phyloP scores from a whole-genome alignment of 2,113 vertebrate species.

The Suricata suricatta region DNA sequence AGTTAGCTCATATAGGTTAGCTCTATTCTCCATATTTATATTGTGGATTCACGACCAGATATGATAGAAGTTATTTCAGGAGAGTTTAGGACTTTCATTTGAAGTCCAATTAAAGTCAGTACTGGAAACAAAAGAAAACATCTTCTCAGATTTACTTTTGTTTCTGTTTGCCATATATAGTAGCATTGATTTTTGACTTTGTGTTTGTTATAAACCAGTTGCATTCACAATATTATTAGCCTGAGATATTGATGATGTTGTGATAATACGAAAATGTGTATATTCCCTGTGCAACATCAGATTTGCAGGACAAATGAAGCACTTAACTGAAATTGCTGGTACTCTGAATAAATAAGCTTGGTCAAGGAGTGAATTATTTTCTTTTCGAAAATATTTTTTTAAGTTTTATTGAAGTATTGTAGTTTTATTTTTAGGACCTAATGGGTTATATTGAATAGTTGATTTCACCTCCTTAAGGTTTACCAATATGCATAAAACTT shows the following conservation, averaged over 20 bases:
- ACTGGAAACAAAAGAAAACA: slow-evolving; percentile 59
- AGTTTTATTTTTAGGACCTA: slow-evolving; percentile 72
- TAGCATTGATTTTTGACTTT: slow-evolving; percentile 58
- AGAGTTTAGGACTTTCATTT: slow-evolving; percentile 45
- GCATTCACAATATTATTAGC: slow-evolving; percentile 70
- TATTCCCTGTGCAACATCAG: slow-evolving; percentile 66
- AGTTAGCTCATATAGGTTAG: slow-evolving; percentile 65
- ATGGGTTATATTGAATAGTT: slow-evolving; percentile 64
- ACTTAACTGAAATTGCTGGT: slow-evolving; percentile 75
- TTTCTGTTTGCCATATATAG: slow-evolving; percentile 69
- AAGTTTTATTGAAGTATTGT: slow-evolving; percentile 70
- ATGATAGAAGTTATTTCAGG: slow-evolving; percentile 38
- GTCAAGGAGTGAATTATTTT: slow-evolving; percentile 75
- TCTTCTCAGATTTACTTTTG: slow-evolving; percentile 46
- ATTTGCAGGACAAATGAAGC: slow-evolving; percentile 71
- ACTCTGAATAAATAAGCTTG: slow-evolving; percentile 79
- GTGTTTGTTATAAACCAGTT: slow-evolving; percentile 64
- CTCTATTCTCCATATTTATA: slow-evolving; percentile 73
- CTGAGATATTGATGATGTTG: slow-evolving; percentile 67
- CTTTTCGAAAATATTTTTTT: slow-evolving; percentile 72
- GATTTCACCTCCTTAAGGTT: slow-evolving; percentile 68
- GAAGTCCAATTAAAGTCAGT: slow-evolving; percentile 48
- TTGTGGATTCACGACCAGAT: slow-evolving; percentile 59
- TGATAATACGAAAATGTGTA: slow-evolving; percentile 68
- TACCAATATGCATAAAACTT: slow-evolving; percentile 70